Evolutionary conservation across 2,797 vertebrate species (phyloP), one percentile per base, ranked within the genome.

Genomic region (Streptopelia turtur): DNA sequence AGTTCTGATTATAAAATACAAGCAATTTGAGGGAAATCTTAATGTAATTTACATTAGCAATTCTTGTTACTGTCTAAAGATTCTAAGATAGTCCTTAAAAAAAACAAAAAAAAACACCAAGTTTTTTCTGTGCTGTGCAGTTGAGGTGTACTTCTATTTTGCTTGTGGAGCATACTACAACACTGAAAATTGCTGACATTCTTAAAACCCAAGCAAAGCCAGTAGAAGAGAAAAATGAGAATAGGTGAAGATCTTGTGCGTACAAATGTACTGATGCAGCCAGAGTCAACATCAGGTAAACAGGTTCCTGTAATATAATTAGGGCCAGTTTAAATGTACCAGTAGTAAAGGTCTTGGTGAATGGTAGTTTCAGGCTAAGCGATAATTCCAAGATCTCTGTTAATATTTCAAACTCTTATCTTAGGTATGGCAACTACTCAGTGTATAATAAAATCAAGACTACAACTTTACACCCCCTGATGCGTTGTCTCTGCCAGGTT

Each of bases 1-100:
- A 91, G 31, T 97, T 96, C 83, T 78, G 76, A 94, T 95, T 91
- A 87, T 82, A 61, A 92, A 93, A 97, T 92, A 72, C 68, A 56
- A 89, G 56, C 64, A 82, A 94, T 92, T 94, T 85, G 64, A 85
- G 39, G 45, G 41, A 97, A 97, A 92, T 60, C 41, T 61, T 95
- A 90, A 89, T 71, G 43, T 28, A 75, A 84, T 90, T 95, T 96
- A 65, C 50, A 72, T 94, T 77, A 77, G 30, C 49, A 87, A 94
- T 83, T 92, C 50, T 22, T 30, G 81, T 95, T 91, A 92, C 78
- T 94, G 33, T 49, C 45, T 93, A 91, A 84, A 93, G 43, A 93
- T 90, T 50, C 63, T 88, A 77, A 93, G 85, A 94, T 31, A 22
- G 53, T 83, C 68, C 61, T 87, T 91, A 25, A 17, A 52, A 63